Percentiles rank a stretch among this genome's conserved stretches.
Conservation (phyloP, 1,140 invertebrate species). For the Drosophila funebris region DNA sequence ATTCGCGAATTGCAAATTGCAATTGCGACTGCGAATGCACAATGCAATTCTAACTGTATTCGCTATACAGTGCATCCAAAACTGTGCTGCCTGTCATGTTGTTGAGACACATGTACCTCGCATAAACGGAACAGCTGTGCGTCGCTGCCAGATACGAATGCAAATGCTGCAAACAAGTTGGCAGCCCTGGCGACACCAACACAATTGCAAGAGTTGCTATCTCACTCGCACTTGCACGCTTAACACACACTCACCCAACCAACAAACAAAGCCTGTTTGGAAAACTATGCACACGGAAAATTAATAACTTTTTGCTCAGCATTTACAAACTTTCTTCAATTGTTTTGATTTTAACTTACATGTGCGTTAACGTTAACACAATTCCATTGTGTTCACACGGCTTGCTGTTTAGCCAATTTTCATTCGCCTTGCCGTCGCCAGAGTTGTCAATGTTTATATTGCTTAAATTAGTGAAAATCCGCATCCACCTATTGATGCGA, state of each 20-base stretch:
- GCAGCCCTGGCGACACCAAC: conserved; percentile 23
- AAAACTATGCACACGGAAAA: conserved; percentile 18
- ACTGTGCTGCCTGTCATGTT: conserved; percentile 11
- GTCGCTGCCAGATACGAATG: conserved; percentile 2
- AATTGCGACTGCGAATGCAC: background rate
- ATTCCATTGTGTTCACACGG: conserved; percentile 48
- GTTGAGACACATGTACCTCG: conserved; percentile 23
- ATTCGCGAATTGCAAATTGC: background rate
- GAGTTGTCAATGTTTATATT: conserved; percentile 37
- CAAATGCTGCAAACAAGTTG: conserved; percentile 13
- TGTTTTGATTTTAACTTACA: conserved; percentile 31
- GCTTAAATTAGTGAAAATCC: too few species aligned
- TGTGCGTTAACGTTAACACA: conserved; percentile 46
- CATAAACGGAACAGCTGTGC: conserved; percentile 24
- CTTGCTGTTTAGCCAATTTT: conserved; percentile 52
- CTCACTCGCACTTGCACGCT: conserved; percentile 29
- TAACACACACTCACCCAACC: conserved; percentile 17
- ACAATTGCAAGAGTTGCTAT: conserved; percentile 18
- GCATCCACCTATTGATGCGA: too few species aligned
- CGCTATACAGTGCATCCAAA: background rate
- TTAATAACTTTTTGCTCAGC: conserved; percentile 12
- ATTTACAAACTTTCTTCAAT: background rate
- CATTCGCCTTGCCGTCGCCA: conserved; percentile 47
- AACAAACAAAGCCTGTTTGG: conserved; percentile 45
- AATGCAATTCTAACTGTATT: background rate